phyloP scores from a whole-genome alignment of 2,797 vertebrate genomes.

The Manis crassicaudata region DNA sequence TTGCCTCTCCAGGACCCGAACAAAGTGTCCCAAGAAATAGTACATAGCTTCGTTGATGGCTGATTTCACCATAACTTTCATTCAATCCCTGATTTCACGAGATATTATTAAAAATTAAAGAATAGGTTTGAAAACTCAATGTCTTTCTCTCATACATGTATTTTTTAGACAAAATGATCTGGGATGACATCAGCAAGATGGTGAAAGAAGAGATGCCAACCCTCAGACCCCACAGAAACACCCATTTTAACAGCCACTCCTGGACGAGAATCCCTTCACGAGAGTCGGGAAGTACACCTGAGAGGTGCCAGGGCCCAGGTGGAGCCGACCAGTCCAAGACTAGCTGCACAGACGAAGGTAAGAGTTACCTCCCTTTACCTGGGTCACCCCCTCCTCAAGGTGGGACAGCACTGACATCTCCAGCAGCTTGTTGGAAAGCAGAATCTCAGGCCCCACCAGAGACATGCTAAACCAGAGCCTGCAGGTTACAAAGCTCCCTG shows the following conservation, averaged over 20 bases:
- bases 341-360: not conserved
- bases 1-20: not conserved
- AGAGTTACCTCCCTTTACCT: not conserved
- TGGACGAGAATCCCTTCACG: no score
- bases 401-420: not conserved
- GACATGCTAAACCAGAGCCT: no score
- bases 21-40: not conserved
- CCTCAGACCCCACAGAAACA: not conserved
- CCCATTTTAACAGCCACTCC: not conserved
- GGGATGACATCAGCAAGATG: not conserved
- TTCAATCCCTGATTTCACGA: not conserved
- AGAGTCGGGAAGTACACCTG: not conserved
- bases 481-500: no score
- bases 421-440: not conserved
- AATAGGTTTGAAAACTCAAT: not conserved
- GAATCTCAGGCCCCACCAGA: not conserved
- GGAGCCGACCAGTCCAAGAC: not conserved
- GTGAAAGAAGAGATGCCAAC: not conserved
- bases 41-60: not conserved
- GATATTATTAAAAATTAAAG: not conserved
- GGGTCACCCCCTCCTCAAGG: not conserved
- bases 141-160: not conserved
- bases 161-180: not conserved
- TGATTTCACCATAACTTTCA: not conserved
- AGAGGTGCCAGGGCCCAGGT: not conserved